These are phyloP conservation scores for Pelecanoides urinatrix DNA, from an alignment of 2,113 vertebrate species.

Conservation along the genomic window DNA sequence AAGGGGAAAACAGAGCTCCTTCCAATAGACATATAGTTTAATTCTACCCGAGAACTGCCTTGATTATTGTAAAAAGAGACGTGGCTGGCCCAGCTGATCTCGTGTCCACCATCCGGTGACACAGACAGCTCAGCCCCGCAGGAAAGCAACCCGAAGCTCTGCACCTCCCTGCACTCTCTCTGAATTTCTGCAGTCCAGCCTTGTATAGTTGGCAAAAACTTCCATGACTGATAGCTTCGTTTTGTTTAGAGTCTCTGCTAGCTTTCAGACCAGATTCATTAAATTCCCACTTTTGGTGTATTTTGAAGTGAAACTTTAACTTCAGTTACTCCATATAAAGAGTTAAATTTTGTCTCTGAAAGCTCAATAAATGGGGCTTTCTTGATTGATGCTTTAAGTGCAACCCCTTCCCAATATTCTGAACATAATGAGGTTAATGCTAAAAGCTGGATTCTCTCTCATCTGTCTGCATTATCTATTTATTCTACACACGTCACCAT, in stretches of 20 bases:
- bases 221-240: neutral
- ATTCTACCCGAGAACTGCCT: neutral
- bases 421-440: conserved; percentile 46
- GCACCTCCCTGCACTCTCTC: neutral
- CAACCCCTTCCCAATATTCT: conserved; percentile 28
- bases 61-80: neutral
- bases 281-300: neutral
- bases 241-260: neutral
- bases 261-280: neutral
- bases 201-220: neutral
- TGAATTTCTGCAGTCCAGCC: neutral
- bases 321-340: neutral
- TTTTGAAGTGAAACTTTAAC: neutral
- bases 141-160: neutral
- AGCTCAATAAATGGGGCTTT: conserved; percentile 2
- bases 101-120: neutral
- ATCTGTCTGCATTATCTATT: conserved; percentile 56
- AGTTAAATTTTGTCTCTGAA: conserved; percentile 13
- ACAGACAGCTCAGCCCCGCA: neutral
- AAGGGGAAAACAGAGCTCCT: neutral
- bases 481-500: neutral
- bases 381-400: conserved; percentile 47
- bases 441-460: conserved; percentile 56
- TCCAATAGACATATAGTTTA: neutral
- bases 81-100: neutral